Base-by-base conservation (phyloP, 2,113 vertebrate species). In the Poicephalus gulielmi region DNA sequence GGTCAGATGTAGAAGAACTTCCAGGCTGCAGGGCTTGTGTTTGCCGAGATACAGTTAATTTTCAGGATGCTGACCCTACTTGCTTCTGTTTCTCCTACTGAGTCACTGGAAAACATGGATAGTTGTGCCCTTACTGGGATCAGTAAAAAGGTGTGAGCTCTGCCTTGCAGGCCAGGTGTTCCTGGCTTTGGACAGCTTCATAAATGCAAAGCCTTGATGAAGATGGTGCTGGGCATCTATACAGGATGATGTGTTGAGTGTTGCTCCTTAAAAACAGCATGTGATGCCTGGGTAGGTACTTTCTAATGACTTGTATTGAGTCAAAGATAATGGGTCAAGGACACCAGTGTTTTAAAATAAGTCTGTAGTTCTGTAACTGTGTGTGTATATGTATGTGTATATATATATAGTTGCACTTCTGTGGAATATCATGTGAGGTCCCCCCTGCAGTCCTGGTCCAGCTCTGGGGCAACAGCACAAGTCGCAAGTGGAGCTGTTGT, bases 371-470 rank as follows among this genome's bases (percentile, higher is more conserved):
- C 6, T 43, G 0, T 43, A 52, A 31, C 23, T 31, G 0, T n/a
- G 4, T 6, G 15, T 46, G 9, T 11, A 15, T 18, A 18, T 53
- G 16, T 17, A 17, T 30, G 7, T 15, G 8, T 30, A 20, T 20
- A 33, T 55, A 20, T 19, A 18, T 31, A 31, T 55, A 63, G 11
- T 13, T 57, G 33, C 2, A 4, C 3, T 55, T 28, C 19, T 24
- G 0, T 57, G 23, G 25, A 11, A 3, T 11, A 6, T 14, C 4
- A 14, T n/a, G 33, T 8, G 4, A 35, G 33, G 23, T 28, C 16
- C 53, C 31, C 13, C 31, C 13, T 15, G 33, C 31, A n/a, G 6
- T 15, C 4, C 55, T n/a, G 20, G 4, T 15, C 9, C 13, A 22
- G 57, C 33, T 59, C 33, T 59, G 57, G 20, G 6, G 20, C 13